Base-by-base conservation (phyloP, 2,113 vertebrate species). In the crab-eating macaque (Macaca fascicularis) region DNA sequence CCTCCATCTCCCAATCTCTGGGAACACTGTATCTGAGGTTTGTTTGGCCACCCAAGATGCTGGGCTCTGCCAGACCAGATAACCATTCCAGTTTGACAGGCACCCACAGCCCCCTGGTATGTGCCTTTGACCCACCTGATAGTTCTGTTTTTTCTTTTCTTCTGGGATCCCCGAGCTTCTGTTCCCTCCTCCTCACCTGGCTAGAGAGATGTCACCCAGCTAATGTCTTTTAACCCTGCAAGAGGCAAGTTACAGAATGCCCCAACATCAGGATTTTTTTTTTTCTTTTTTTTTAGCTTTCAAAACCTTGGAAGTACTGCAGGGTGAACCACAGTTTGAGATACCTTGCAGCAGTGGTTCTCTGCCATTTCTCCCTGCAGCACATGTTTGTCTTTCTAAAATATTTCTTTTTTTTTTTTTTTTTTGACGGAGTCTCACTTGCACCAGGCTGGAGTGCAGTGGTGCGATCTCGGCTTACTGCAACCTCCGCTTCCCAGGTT, bases 21-120 rank as follows among this genome's bases (percentile, higher is more conserved):
- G 90, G 82, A 96, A 92, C 86, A 59, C 55, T 5, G 0, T 67
- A 61, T 80, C 86, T 84, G 83, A 81, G 83, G 72, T 84, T 82
- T 91, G 55, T 19, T 90, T 90, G 85, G 94, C 93, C 93, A 94
- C 92, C 94, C 96, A 89, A 76, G 59, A 81, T 32, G 93, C 90
- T 55, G 52, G 69, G 48, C 81, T 93, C 57, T 80, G 81, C 79
- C 94, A 90, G 93, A 67, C 93, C 89, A 57, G 94, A 93, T 92
- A 97, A 93, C 89, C 89, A 84, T 83, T 93, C 98, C 43, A 2
- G 93, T 94, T 84, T 64, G 74, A 93, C 93, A 86, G 92, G 93
- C 78, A n/a, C 81, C 67, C 81, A 17, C 0, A 1, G 75, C 25
- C 70, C 40, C 88, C 57, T 61, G 74, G 78, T 57, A 64, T 20